Percentiles rank a stretch among this genome's conserved stretches.
These are phyloP conservation scores for Drosophila pegasa DNA, from an alignment of 2,888 invertebrate genomes.

Conservation along the genomic window DNA sequence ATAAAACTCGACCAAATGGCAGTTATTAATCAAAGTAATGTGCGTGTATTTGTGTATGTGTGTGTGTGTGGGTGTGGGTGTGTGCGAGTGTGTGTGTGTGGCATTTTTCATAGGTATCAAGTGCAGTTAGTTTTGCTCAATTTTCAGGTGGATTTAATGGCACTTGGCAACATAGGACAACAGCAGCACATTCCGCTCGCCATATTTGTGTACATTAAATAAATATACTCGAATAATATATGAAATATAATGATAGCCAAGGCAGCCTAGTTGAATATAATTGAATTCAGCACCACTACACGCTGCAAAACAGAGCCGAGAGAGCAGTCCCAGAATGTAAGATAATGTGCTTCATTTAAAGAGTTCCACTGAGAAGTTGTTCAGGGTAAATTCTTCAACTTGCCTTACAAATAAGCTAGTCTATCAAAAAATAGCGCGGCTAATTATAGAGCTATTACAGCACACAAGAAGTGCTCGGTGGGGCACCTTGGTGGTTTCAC, in stretches of 20 bases:
- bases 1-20: conserved; percentile 79
- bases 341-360: background rate
- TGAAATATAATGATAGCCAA: conserved; percentile 30
- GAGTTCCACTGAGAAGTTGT: background rate
- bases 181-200: conserved; percentile 18
- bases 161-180: conserved; percentile 43
- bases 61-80: conserved; percentile 11
- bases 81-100: conserved; percentile 13
- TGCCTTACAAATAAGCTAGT: background rate
- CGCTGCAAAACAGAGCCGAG: background rate
- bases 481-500: conserved; percentile 2
- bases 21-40: conserved; percentile 81
- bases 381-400: no score
- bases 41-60: conserved; percentile 46
- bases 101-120: conserved; percentile 70
- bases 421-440: conserved; percentile 16
- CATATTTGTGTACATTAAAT: conserved; percentile 33
- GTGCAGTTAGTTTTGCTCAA: conserved; percentile 72
- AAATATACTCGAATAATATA: conserved; percentile 22
- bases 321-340: background rate
- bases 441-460: conserved; percentile 47
- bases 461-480: conserved; percentile 26
- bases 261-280: conserved; percentile 4
- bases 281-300: background rate
- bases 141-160: conserved; percentile 76